phyloP scores from a whole-genome alignment of 2,797 vertebrate genomes.

The Gymnothorax reevesii region DNA sequence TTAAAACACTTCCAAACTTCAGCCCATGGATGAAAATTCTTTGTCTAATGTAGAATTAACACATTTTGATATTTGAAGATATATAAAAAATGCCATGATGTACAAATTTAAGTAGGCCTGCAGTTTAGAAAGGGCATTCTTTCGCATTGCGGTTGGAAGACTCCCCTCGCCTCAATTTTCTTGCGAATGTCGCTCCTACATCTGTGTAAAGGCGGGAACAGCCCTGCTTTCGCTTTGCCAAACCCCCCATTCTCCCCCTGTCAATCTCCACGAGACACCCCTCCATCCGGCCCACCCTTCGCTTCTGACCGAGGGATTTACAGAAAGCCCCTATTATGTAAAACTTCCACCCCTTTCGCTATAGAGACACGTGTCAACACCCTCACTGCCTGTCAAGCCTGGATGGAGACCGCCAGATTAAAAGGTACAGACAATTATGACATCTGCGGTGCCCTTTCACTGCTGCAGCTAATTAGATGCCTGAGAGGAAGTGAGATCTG shows the following conservation, averaged over 20 bases:
- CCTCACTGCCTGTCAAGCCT: neutral
- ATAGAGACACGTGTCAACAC: neutral
- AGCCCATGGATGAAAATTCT: neutral
- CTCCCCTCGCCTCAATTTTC: neutral
- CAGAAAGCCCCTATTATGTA: neutral
- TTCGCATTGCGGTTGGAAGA: neutral
- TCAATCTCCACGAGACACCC: neutral
- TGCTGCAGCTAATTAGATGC: neutral
- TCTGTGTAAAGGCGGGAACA: neutral
- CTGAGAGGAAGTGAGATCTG: neutral
- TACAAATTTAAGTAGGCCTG: neutral
- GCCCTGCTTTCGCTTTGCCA: neutral
- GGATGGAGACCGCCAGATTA: neutral
- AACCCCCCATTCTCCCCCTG: neutral
- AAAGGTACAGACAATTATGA: constrained; percentile 1
- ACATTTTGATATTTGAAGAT: no score
- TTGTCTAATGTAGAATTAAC: no score
- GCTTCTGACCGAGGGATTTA: neutral
- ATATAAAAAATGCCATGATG: no score
- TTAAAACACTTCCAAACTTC: neutral
- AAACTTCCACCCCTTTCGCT: neutral
- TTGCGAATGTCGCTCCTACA: neutral
- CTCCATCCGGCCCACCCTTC: neutral
- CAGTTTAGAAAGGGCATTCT: neutral
- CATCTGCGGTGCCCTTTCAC: neutral